Evolutionary conservation across 1,140 invertebrate species (phyloP), one percentile per base, ranked within the genome.

Genomic region (Drosophila nikananu): DNA sequence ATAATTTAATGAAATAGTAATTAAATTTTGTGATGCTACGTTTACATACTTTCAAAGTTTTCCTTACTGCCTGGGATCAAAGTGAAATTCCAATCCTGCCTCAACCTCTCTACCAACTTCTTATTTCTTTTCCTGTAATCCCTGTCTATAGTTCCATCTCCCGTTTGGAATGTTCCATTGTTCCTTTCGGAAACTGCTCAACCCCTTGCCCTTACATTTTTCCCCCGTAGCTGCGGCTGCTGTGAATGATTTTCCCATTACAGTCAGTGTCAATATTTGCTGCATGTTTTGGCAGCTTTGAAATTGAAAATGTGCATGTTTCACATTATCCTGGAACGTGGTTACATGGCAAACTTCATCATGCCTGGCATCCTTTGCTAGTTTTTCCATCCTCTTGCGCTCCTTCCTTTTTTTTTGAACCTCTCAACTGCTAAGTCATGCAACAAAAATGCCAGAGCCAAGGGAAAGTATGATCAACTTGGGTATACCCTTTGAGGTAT

Each of bases 241-340:
- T 61, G 77, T 30, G 54, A 61, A 80, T 83, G 86, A 75, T 71
- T 87, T 87, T 87, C 70, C 78, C 84, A 87, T 87, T 89, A 84
- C 73, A 84, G 60, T 89, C 84, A 87, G 72, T 84, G 84, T 89
- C 84, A 87, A 87, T 87, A 89, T 87, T 87, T 87, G 84, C 84
- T 51, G 74, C 81, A 79, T 83, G 81, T 89, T 89, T 76, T 89
- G 84, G 84, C 84, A 87, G 84, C 81, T 89, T 72, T 71, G 73
- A 87, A 89, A 87, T 89, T 90, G 81, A 84, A 87, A 87, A 84
- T 72, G 67, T 61, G 57, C 82, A 80, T 44, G 39, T 66, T 55
- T 63, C 35, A 44, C 41, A 39, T 60, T 72, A 61, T 42, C 37
- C 42, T 10, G 54, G 54, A 60, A 60, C 70, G 70, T 73, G 44